These are phyloP conservation scores for roundworm (Caenorhabditis elegans) DNA, from an alignment of 1,140 invertebrate genomes.

Conservation along the genomic window DNA sequence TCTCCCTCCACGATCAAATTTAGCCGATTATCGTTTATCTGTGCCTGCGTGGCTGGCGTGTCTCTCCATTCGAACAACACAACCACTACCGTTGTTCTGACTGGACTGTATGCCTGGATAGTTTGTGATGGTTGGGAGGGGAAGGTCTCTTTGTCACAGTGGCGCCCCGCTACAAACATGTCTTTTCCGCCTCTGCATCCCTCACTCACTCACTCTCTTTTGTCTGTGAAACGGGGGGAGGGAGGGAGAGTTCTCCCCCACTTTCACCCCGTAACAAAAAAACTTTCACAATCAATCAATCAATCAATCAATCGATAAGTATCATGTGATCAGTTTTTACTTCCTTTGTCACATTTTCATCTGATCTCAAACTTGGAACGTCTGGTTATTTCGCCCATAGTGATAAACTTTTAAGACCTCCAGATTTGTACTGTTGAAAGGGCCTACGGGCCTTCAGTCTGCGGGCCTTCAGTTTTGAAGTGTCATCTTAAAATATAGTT, in stretches of 20 bases:
- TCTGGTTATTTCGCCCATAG: no score
- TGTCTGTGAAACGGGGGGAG: background rate
- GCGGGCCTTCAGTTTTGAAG: no score
- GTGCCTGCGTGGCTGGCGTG: no score
- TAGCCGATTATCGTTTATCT: slow-evolving; percentile 29
- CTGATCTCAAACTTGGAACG: no score
- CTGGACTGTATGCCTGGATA: background rate
- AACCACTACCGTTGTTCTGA: background rate
- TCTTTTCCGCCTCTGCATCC: background rate
- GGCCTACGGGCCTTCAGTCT: no score
- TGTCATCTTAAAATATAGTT: no score
- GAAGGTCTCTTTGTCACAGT: background rate
- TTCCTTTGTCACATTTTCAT: no score
- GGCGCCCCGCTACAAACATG: slow-evolving; percentile 27
- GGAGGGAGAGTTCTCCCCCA: background rate
- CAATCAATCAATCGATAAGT: background rate
- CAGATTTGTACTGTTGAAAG: no score
- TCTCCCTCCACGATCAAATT: slow-evolving; percentile 5
- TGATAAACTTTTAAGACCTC: no score
- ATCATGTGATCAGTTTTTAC: no score
- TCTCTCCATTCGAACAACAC: background rate
- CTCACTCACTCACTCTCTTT: background rate
- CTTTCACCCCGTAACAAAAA: background rate
- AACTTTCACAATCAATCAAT: background rate
- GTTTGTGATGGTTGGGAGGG: background rate